phyloP scores from a whole-genome alignment of 1,140 invertebrate genomes.

The Drosophila insularis region DNA sequence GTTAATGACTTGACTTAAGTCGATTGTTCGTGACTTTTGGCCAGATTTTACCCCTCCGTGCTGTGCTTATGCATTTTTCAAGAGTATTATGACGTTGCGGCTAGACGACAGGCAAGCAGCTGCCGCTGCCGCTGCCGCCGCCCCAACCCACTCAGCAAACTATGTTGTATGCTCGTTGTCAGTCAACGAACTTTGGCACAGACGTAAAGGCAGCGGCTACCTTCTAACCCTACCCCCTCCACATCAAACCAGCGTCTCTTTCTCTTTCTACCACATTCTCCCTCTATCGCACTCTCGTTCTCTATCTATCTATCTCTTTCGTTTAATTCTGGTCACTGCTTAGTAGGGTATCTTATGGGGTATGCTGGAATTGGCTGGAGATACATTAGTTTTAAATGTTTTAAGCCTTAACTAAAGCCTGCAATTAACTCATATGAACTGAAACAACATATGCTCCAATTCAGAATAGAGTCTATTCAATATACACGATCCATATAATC shows the following conservation, averaged over 20 bases:
- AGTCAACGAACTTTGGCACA: conserved; percentile 79
- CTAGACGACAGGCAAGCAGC: conserved; percentile 55
- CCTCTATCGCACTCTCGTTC: conserved; percentile 2
- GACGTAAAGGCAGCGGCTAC: conserved; percentile 27
- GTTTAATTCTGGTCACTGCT: conserved; percentile 5
- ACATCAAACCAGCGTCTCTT: too few relatives aligned
- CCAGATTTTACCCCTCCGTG: conserved; percentile 53
- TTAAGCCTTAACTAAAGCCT: too few relatives aligned
- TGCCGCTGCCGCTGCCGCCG: neutral
- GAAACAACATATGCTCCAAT: too few relatives aligned
- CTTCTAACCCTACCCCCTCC: conserved; percentile 11
- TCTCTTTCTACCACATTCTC: too few relatives aligned
- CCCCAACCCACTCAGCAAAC: conserved; percentile 38
- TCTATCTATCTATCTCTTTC: conserved; percentile 4
- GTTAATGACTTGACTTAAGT: conserved; percentile 64
- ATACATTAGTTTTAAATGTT: too few relatives aligned
- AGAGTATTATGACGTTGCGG: conserved; percentile 72
- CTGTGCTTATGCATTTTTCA: conserved; percentile 71
- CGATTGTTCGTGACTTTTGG: conserved; percentile 72
- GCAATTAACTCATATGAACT: too few relatives aligned
- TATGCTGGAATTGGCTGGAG: neutral
- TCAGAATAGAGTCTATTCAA: too few relatives aligned
- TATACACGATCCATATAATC: too few relatives aligned
- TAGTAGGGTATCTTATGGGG: conserved; percentile 23
- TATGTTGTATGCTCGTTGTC: conserved; percentile 17